These are phyloP conservation scores for Xenopus borealis DNA, from an alignment of 2,113 vertebrate genomes.

Conservation along the genomic window DNA sequence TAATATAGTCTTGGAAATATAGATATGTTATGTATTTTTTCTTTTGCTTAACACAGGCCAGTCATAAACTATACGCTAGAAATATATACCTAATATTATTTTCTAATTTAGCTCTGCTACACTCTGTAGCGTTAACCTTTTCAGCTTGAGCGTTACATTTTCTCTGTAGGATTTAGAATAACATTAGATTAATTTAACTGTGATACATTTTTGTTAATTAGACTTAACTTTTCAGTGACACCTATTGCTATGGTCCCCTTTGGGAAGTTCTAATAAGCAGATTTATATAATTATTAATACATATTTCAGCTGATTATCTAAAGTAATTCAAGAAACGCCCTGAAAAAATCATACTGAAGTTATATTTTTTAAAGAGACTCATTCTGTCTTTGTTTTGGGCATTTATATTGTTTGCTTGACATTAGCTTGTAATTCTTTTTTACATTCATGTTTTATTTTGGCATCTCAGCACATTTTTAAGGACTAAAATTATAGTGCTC, in stretches of 20 bases:
- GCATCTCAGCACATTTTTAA: slow-evolving; percentile 60
- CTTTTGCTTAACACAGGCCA: too few relatives aligned
- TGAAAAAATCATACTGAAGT: too few relatives aligned
- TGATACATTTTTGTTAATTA: slow-evolving; percentile 36
- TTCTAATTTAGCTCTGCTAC: slow-evolving; percentile 3
- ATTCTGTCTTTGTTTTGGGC: neutral
- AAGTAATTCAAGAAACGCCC: slow-evolving; percentile 14
- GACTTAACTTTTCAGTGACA: slow-evolving; percentile 34
- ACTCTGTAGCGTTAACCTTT: slow-evolving; percentile 27
- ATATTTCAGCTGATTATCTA: slow-evolving; percentile 19
- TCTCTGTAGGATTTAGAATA: slow-evolving; percentile 21
- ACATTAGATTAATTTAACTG: slow-evolving; percentile 26
- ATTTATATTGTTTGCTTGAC: slow-evolving; percentile 42
- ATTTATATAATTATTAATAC: slow-evolving; percentile 28
- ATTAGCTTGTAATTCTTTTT: slow-evolving; percentile 48
- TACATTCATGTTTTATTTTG: slow-evolving; percentile 59
- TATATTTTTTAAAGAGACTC: too few relatives aligned
- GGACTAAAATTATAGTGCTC: slow-evolving; percentile 59
- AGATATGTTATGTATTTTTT: too few relatives aligned
- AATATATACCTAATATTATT: neutral
- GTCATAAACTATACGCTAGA: too few relatives aligned
- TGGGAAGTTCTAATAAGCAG: slow-evolving; percentile 38
- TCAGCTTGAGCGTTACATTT: slow-evolving; percentile 12
- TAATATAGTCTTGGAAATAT: too few relatives aligned
- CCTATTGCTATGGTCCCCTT: slow-evolving; percentile 35